Percentiles rank a stretch among this genome's conserved stretches.
phyloP scores from a whole-genome alignment of 2,113 vertebrate species.

The Salvelinus fontinalis region DNA sequence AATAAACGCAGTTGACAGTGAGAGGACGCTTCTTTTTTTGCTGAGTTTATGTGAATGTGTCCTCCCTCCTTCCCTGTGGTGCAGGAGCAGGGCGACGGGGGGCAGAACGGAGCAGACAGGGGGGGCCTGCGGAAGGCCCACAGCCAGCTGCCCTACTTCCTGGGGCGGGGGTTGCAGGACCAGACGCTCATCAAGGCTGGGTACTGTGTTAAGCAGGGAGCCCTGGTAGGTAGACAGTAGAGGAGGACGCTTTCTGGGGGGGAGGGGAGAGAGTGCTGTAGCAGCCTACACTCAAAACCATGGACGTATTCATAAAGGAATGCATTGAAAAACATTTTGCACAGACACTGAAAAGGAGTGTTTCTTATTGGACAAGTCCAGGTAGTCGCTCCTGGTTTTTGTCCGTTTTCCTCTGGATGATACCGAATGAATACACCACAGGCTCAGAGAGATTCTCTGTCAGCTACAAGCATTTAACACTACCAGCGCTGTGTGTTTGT shows the following conservation, averaged over 20 bases:
- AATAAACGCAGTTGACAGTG: no score
- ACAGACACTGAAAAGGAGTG: no score
- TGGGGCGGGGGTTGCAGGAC: constrained; percentile 79
- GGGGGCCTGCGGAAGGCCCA: constrained; percentile 80
- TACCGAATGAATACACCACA: no score
- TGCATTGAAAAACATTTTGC: no score
- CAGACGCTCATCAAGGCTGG: constrained; percentile 87
- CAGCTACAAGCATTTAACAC: no score
- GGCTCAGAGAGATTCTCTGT: no score
- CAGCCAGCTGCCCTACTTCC: constrained; percentile 83
- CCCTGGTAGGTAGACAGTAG: constrained; percentile 82
- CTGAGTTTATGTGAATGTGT: neutral
- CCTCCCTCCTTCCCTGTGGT: neutral
- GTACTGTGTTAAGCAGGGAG: constrained; percentile 95
- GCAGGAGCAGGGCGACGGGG: constrained; percentile 83
- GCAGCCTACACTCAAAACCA: no score
- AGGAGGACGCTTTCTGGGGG: neutral
- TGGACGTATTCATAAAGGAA: no score
- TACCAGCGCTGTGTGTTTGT: no score
- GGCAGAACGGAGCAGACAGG: constrained; percentile 78
- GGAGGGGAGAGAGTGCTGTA: neutral
- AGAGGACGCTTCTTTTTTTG: neutral
- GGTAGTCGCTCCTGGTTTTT: no score
- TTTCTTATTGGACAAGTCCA: no score
- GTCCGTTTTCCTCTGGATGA: no score